Base-by-base conservation (phyloP, 2,113 vertebrate genomes). In the Oxyura jamaicensis region DNA sequence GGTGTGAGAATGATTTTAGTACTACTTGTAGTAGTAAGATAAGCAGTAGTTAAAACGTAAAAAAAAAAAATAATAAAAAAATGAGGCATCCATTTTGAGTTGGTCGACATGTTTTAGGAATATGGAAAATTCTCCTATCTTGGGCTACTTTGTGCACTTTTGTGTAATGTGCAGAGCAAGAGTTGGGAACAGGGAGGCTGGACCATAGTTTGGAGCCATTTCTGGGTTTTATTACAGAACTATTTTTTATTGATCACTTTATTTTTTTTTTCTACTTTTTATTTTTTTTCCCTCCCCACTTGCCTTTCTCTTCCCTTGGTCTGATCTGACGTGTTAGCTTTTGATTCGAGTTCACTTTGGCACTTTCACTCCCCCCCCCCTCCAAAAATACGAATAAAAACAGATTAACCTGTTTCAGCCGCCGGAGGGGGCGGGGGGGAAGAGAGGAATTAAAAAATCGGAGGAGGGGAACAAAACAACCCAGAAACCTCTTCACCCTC, bases 41-140 rank as follows among this genome's bases (percentile, higher is more conserved):
- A 80, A 81, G 97, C 96, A 72, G 94, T 96, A 91, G 97, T 97
- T 97, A 84, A 63, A 95, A 96, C 78, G 90, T 91, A 60, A 78
- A 93, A 88, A 81, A 95, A 97, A 75, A 95, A 93, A 94, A 91
- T 88, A 39, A 39, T 8, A 39, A 93, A 94, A 91, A 91, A 89
- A 67, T 31, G 83, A 97, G 98, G 99, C 99, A 98, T 99, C 99
- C 99, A 99, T 99, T 99, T 99, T 99, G 99, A 99, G 98, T 97
- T 97, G 98, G 98, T 98, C 98, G 98, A 99, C 98, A 98, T 98
- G 98, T 98, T 99, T 99, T 98, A 98, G 98, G 98, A 98, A 98
- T 97, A 97, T 98, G 97, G 95, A 95, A 95, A 96, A 98, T 96
- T 93, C 96, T 96, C 81, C 90, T 65, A 21, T 96, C 88, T 93